Conservation (phyloP, 2,888 invertebrate species). For the Thymelicus acteon region DNA sequence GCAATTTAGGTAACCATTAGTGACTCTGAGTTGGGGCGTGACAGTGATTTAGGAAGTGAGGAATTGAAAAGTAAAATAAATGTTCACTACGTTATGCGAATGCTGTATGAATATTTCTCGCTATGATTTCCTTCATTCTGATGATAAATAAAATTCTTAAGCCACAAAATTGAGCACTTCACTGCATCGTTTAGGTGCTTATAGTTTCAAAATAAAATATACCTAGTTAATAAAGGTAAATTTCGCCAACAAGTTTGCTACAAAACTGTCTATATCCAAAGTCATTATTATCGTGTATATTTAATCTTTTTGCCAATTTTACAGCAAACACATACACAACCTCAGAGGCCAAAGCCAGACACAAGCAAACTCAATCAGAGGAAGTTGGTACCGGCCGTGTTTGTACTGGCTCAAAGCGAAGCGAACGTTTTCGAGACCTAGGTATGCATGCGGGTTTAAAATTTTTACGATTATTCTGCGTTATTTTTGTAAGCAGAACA, state of each 20-base stretch:
- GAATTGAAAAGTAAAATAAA: too few relatives aligned
- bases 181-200: too few relatives aligned
- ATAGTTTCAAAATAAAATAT: too few relatives aligned
- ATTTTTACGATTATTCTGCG: constrained; percentile 5
- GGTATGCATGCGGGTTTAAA: constrained; percentile 15
- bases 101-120: too few relatives aligned
- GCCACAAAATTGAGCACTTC: too few relatives aligned
- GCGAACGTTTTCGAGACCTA: neutral
- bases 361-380: constrained; percentile 28
- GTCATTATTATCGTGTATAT: neutral
- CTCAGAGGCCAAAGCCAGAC: constrained; percentile 4
- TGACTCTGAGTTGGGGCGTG: too few relatives aligned
- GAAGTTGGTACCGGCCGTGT: constrained; percentile 23
- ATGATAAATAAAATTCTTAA: too few relatives aligned
- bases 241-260: neutral
- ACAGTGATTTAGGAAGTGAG: too few relatives aligned
- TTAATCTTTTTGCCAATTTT: neutral
- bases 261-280: neutral
- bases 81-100: too few relatives aligned
- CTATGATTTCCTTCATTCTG: too few relatives aligned
- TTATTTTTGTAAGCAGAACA: neutral
- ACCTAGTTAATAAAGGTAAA: too few relatives aligned
- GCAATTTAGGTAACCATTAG: too few relatives aligned
- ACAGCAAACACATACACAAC: neutral
- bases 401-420: constrained; percentile 21